Evolutionary conservation across 2,113 vertebrate species (phyloP).

Genomic region (Macquaria australasica): DNA sequence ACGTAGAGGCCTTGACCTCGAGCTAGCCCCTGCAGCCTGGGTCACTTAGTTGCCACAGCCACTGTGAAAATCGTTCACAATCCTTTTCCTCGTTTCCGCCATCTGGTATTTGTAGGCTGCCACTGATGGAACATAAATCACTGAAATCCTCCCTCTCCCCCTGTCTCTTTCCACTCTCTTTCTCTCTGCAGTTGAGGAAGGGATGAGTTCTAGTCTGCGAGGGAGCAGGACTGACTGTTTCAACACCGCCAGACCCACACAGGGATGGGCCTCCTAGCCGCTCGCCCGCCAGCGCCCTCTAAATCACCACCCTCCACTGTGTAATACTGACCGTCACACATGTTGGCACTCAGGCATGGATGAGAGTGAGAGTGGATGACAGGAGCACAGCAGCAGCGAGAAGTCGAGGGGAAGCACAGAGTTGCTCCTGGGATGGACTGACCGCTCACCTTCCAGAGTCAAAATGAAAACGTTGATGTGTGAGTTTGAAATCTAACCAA

Average conservation of each 20-base stretch:
- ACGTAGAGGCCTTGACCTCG: background rate
- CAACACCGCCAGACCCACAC: conserved; percentile 56
- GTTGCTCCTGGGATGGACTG: background rate
- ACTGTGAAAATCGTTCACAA: conserved; percentile 33
- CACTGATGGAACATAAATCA: conserved; percentile 56
- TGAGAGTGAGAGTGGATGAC: conserved; percentile 49
- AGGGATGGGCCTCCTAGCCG: conserved; percentile 81
- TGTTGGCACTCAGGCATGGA: conserved; percentile 44
- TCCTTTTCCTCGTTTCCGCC: conserved; percentile 18
- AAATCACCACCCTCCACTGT: background rate
- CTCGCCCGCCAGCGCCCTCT: background rate
- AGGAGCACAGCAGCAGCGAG: background rate
- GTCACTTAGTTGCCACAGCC: conserved; percentile 13
- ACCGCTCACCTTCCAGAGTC: background rate
- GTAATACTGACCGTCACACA: background rate
- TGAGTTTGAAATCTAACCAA: conserved; percentile 12
- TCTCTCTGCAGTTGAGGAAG: conserved; percentile 58
- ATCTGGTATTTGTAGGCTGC: conserved; percentile 48
- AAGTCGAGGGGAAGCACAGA: background rate
- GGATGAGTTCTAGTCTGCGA: conserved; percentile 28
- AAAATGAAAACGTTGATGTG: conserved; percentile 1
- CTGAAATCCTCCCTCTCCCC: conserved; percentile 35
- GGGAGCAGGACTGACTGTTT: conserved; percentile 28
- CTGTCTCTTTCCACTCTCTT: conserved; percentile 21
- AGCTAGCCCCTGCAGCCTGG: background rate